Conservation (phyloP, 2,113 vertebrate species). For the Calidris pygmaea region DNA sequence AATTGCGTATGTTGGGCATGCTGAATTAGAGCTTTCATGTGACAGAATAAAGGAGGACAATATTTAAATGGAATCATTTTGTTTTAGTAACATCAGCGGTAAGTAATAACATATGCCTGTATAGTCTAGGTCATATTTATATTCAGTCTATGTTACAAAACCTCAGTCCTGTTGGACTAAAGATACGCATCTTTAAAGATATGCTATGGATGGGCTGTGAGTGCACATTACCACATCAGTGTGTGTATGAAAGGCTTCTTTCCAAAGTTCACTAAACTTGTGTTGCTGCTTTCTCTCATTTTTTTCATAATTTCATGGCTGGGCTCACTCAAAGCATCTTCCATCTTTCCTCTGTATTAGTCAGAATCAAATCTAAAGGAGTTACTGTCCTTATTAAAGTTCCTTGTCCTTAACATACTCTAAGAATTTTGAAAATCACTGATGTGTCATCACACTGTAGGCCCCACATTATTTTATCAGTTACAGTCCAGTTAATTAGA, state of each 20-base stretch:
- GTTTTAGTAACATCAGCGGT: background rate
- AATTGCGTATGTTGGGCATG: background rate
- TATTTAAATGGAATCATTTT: background rate
- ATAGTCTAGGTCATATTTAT: background rate
- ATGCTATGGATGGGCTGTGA: background rate
- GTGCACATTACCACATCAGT: background rate
- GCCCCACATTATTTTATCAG: background rate
- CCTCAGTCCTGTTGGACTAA: background rate
- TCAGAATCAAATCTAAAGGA: background rate
- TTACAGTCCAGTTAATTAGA: background rate
- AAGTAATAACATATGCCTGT: background rate
- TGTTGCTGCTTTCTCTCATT: background rate
- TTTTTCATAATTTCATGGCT: background rate
- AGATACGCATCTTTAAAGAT: background rate
- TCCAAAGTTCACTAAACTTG: background rate
- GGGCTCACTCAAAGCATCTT: background rate
- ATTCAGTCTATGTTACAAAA: background rate
- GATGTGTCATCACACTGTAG: background rate
- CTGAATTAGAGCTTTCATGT: background rate
- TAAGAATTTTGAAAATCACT: background rate
- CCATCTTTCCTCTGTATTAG: background rate
- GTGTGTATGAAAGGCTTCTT: background rate
- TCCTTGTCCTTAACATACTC: background rate
- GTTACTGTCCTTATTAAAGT: background rate
- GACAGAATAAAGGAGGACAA: background rate